Evolutionary conservation across 2,797 vertebrate species (phyloP).

Genomic region (Ctenopoma kingsleyae): DNA sequence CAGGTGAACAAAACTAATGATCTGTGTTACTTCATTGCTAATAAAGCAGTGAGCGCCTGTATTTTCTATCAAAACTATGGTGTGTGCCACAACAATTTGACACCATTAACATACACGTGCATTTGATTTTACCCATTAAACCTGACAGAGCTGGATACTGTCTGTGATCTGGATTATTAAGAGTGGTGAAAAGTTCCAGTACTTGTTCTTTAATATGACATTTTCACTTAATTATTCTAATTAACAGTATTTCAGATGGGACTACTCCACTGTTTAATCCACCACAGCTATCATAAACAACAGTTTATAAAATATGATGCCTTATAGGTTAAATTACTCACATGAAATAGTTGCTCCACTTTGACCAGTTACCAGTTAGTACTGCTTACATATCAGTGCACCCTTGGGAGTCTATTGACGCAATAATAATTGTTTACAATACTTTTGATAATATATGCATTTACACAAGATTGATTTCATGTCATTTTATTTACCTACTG

Average conservation of each 20-base stretch:
- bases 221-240: not conserved
- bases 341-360: too few species aligned
- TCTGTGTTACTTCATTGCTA: not conserved
- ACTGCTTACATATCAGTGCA: too few species aligned
- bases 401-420: too few species aligned
- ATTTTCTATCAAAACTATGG: not conserved
- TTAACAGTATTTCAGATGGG: too few species aligned
- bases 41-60: not conserved
- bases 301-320: not conserved
- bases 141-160: not conserved
- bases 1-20: constrained; percentile 2
- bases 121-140: not conserved
- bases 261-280: not conserved
- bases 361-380: too few species aligned
- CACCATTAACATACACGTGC: too few species aligned
- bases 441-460: too few species aligned
- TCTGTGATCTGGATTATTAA: not conserved
- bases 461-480: too few species aligned
- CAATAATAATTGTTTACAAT: too few species aligned
- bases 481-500: not conserved
- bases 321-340: not conserved
- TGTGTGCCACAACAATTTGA: not conserved
- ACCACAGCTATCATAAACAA: not conserved
- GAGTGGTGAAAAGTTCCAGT: not conserved
- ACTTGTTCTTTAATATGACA: not conserved